A percentile compares a stretch with the other conserved stretches of the same genome.
phyloP scores from a whole-genome alignment of 2,888 invertebrate species.

The Creontiades dilutus region DNA sequence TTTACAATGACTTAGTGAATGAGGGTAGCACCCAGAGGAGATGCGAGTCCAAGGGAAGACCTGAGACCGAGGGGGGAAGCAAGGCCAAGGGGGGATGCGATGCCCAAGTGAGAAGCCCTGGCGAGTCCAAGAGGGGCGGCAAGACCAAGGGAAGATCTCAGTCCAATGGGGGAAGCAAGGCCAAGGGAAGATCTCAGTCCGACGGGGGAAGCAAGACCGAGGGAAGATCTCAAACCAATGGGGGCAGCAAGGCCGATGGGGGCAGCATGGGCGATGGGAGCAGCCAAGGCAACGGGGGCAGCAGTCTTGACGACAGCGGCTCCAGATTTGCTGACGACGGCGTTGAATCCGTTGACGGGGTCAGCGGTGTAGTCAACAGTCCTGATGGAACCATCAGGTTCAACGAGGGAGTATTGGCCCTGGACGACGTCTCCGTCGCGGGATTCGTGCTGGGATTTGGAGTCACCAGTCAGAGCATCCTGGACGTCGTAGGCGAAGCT shows the following conservation, averaged over 20 bases:
- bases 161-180: slow-evolving; percentile 56
- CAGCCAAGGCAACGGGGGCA: neutral
- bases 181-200: slow-evolving; percentile 50
- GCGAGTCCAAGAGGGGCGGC: slow-evolving; percentile 29
- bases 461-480: slow-evolving; percentile 58
- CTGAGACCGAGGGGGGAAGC: slow-evolving; percentile 37
- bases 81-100: slow-evolving; percentile 33
- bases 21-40: slow-evolving; percentile 16
- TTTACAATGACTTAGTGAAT: slow-evolving; percentile 45
- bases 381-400: slow-evolving; percentile 65
- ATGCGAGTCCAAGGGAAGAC: slow-evolving; percentile 35
- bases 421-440: slow-evolving; percentile 63
- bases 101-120: slow-evolving; percentile 35
- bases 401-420: slow-evolving; percentile 67
- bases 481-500: slow-evolving; percentile 72
- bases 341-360: slow-evolving; percentile 14
- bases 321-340: neutral
- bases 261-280: slow-evolving; percentile 40
- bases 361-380: slow-evolving; percentile 61
- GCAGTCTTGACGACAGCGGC: neutral
- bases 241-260: slow-evolving; percentile 9
- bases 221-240: neutral
- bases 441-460: slow-evolving; percentile 42
- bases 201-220: slow-evolving; percentile 37
- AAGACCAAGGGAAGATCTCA: slow-evolving; percentile 22